Base-by-base conservation (phyloP, 2,888 invertebrate genomes). In the Drosophila affinis region DNA sequence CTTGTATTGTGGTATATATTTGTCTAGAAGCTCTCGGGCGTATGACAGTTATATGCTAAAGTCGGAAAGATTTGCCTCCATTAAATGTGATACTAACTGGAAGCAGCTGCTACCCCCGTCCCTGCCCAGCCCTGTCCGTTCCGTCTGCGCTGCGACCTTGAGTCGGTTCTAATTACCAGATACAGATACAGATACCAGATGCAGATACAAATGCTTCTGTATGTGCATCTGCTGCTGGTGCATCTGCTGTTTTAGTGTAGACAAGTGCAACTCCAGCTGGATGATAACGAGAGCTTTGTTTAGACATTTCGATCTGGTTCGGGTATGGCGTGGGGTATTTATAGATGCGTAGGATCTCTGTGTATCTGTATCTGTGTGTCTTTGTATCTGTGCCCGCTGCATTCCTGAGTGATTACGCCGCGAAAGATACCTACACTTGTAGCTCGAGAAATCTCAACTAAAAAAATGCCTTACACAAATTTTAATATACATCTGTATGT, bases 391-490 rank as follows among this genome's bases (percentile, higher is more conserved):
- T 65, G 65, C 24, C 49, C 48, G 49, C 65, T 67, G 65, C 65
- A 67, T 67, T 67, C 65, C 65, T 65, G 51, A 67, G 27, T 65
- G 65, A 65, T 67, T 67, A 67, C 65, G 56, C 56, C 34, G 65
- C 65, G 34, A 51, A 51, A 67, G 56, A 67, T 65, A 65, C 65
- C 65, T 65, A 64, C 55, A 55, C 51, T 27, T n/a, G 65, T 56
- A 55, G 44, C 56, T 45, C 55, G 56, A 67, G 65, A 64, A 64
- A 51, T 34, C 65, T 57, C 51, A 34, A 27, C 65, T 65, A 65
- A 67, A 67, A 63, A 65, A 67, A 65, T 67, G 65, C 21, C 45
- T 67, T 67, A 67, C 65, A 65, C 65, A 51, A 65, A 65, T 64
- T 65, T 64, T 49, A 18, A 45, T 65, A 64, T 56, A 64, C 56